Evolutionary conservation across 2,113 vertebrate species (phyloP).

Genomic region (Seriola rivoliana): DNA sequence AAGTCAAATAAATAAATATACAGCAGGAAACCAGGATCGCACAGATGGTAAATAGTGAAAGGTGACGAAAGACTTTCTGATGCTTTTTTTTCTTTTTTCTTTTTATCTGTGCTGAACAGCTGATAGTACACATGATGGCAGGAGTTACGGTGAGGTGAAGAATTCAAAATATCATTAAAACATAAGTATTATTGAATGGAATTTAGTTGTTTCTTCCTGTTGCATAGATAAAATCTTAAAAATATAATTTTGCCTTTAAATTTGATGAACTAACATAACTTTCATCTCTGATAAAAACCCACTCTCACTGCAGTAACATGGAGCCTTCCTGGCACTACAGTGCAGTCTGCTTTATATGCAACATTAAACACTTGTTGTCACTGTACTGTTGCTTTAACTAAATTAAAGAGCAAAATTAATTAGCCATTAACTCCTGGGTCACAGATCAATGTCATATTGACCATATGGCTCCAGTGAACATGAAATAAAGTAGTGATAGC

Average conservation of each 20-base stretch:
- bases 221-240: too few species aligned
- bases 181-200: too few species aligned
- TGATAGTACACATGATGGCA: too few species aligned
- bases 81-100: too few species aligned
- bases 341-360: background rate
- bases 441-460: slow-evolving; percentile 38
- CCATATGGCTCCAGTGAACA: slow-evolving; percentile 17
- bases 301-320: background rate
- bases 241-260: too few species aligned
- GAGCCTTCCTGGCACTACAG: background rate
- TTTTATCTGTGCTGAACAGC: too few species aligned
- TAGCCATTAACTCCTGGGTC: background rate
- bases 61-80: too few species aligned
- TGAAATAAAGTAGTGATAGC: background rate
- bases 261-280: background rate
- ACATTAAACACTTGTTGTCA: background rate
- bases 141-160: too few species aligned
- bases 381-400: background rate
- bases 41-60: background rate
- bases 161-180: too few species aligned
- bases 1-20: too few species aligned
- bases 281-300: background rate
- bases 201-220: too few species aligned
- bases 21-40: background rate
- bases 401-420: background rate